These are phyloP conservation scores for Ochropleura leucogaster DNA, from an alignment of 2,888 invertebrate genomes.

Conservation along the genomic window DNA sequence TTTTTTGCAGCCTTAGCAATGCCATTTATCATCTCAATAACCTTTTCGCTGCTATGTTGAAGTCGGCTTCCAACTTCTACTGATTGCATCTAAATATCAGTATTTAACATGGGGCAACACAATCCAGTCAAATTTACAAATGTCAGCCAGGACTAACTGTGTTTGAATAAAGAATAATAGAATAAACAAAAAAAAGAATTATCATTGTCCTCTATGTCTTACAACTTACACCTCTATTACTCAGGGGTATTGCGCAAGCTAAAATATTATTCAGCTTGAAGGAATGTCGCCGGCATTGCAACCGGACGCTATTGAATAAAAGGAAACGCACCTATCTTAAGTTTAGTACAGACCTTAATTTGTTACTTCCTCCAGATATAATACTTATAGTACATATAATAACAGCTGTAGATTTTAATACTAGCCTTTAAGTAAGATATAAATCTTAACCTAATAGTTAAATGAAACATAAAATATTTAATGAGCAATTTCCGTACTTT, in stretches of 20 bases:
- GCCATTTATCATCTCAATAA: background rate
- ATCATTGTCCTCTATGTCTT: background rate
- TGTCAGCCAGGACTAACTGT: background rate
- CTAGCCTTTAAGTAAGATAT: background rate
- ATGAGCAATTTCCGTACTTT: constrained; percentile 12
- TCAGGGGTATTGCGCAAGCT: constrained; percentile 62
- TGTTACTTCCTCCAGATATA: constrained; percentile 50
- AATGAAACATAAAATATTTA: background rate
- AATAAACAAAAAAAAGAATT: background rate
- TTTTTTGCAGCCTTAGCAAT: background rate
- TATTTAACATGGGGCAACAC: too few relatives aligned
- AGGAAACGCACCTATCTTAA: constrained; percentile 58
- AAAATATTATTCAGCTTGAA: constrained; percentile 73
- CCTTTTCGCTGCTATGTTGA: background rate
- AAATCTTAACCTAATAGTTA: constrained; percentile 14
- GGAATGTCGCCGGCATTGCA: constrained; percentile 58
- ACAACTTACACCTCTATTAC: constrained; percentile 15
- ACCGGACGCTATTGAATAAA: constrained; percentile 61
- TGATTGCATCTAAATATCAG: too few relatives aligned
- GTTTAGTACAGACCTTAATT: constrained; percentile 48
- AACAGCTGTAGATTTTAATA: constrained; percentile 2
- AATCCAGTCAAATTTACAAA: background rate
- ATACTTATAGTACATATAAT: constrained; percentile 5
- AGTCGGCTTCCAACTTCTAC: too few relatives aligned
- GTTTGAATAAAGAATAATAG: background rate